phyloP scores from a whole-genome alignment of 2,888 invertebrate species.

The Leucania comma region DNA sequence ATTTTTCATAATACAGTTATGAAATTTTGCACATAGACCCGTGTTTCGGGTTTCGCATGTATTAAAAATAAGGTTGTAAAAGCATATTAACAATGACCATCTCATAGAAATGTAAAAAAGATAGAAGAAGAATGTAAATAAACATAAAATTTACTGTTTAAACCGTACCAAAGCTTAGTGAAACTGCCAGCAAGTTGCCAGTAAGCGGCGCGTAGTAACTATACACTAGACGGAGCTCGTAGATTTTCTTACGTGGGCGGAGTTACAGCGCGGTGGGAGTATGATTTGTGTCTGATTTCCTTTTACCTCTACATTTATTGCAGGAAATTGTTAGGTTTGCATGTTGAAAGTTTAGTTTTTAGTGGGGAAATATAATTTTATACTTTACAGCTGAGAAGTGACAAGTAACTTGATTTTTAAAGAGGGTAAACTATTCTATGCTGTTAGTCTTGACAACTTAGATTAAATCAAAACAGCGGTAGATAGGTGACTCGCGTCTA shows the following conservation, averaged over 20 bases:
- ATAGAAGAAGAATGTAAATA: background rate
- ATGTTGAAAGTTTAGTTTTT: background rate
- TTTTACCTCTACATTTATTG: constrained; percentile 4
- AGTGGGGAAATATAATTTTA: constrained; percentile 12
- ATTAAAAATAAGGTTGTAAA: too few relatives aligned
- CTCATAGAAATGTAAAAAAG: background rate
- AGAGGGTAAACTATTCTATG: background rate
- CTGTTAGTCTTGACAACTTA: background rate
- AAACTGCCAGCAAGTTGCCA: constrained; percentile 11
- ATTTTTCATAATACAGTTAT: too few relatives aligned
- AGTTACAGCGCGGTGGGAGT: constrained; percentile 42
- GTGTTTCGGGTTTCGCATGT: too few relatives aligned
- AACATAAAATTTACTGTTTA: background rate
- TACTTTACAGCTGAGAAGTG: background rate
- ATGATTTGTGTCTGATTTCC: constrained; percentile 47
- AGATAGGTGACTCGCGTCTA: too few relatives aligned
- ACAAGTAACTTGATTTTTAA: background rate
- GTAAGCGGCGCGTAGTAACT: constrained; percentile 7
- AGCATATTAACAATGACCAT: background rate
- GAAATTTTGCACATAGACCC: too few relatives aligned
- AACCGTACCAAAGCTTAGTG: background rate
- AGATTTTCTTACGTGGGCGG: constrained; percentile 49
- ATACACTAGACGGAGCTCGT: background rate
- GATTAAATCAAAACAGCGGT: too few relatives aligned
- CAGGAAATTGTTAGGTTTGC: constrained; percentile 22